Conservation (phyloP, 2,113 vertebrate genomes). For the Seriola quinqueradiata region DNA sequence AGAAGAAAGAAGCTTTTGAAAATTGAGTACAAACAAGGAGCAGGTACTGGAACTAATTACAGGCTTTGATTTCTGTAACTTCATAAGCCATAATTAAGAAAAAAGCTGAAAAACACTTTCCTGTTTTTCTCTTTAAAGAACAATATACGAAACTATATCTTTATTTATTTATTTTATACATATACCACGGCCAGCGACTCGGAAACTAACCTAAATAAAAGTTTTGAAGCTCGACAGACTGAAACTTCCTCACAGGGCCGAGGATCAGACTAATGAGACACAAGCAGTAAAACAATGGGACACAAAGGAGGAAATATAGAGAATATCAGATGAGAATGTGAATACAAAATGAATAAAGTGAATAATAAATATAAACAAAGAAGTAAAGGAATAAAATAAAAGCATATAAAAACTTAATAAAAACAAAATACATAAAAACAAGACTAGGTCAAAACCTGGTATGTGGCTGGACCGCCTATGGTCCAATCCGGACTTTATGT, state of each 20-base stretch:
- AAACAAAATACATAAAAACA: background rate
- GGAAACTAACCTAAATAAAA: background rate
- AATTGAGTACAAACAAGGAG: background rate
- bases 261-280: too few relatives aligned
- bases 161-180: background rate
- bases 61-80: constrained; percentile 24
- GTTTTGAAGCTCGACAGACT: background rate
- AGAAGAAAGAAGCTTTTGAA: background rate
- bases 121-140: constrained; percentile 3
- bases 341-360: too few relatives aligned
- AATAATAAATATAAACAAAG: background rate
- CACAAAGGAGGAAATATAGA: background rate
- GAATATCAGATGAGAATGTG: background rate
- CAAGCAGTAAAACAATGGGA: too few relatives aligned
- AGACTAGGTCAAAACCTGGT: too few relatives aligned
- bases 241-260: too few relatives aligned
- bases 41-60: background rate
- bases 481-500: too few relatives aligned
- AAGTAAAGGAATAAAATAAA: too few relatives aligned
- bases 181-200: background rate
- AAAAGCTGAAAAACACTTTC: background rate
- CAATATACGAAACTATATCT: too few relatives aligned
- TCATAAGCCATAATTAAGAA: background rate
- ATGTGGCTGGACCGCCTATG: too few relatives aligned
- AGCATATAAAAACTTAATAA: background rate